Evolutionary conservation across 2,888 invertebrate genomes (phyloP).

Genomic region (Sinotaia quadrata): DNA sequence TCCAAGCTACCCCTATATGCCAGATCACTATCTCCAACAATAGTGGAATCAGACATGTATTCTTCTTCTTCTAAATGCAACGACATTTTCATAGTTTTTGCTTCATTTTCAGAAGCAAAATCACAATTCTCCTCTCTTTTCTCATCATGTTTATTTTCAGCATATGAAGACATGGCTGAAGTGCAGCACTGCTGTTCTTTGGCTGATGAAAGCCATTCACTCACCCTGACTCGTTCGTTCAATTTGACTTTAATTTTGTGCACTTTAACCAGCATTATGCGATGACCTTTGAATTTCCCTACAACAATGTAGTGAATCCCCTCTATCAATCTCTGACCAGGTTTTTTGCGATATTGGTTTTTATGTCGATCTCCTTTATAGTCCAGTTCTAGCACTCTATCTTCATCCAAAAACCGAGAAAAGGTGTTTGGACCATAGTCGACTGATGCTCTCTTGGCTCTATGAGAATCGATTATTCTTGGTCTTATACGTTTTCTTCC

Average conservation of each 20-base stretch:
- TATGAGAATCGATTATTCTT: neutral
- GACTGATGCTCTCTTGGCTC: slow-evolving; percentile 26
- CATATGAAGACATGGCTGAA: no score
- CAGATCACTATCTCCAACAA: no score
- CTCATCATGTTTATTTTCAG: no score
- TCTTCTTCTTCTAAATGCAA: no score
- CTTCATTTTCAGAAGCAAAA: no score
- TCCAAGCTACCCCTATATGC: no score
- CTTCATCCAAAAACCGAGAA: slow-evolving; percentile 39
- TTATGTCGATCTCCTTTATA: neutral
- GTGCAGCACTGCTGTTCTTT: no score
- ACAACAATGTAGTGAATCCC: slow-evolving; percentile 56
- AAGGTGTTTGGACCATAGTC: slow-evolving; percentile 26
- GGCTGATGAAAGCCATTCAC: slow-evolving; percentile 4
- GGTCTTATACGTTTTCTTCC: slow-evolving; percentile 11
- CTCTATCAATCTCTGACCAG: slow-evolving; percentile 24
- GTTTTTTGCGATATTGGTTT: neutral
- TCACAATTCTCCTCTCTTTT: no score
- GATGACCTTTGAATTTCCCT: slow-evolving; percentile 60
- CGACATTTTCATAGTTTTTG: no score
- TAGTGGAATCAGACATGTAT: no score
- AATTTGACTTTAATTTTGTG: slow-evolving; percentile 35
- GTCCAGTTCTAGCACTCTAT: slow-evolving; percentile 22
- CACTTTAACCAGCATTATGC: slow-evolving; percentile 57
- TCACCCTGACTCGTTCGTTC: slow-evolving; percentile 23